Base-by-base conservation (phyloP, 2,888 invertebrate species). In the Cephalotes varians region DNA sequence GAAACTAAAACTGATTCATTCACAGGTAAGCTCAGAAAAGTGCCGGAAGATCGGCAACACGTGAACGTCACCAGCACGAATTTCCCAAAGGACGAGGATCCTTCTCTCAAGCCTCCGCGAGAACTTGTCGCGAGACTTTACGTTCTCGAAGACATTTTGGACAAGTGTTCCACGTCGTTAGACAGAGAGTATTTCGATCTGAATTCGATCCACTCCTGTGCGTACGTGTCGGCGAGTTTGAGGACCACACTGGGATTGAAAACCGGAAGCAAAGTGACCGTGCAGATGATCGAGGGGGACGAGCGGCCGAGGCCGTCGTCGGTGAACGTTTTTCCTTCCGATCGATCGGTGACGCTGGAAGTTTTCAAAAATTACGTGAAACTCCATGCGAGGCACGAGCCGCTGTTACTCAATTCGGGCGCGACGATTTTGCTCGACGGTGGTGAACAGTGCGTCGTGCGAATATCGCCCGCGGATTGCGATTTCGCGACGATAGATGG, bases 341-440 rank as follows among this genome's bases (percentile, higher is more conserved):
- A 82, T 21, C 74, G 76, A 21, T 80, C 77, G 1, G 62, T 82
- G 2, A 85, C 91, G 77, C 92, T 86, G 84, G 88, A 93, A 72
- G 86, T 89, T 85, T 91, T 94, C 25, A 74, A 91, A 21, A 87
- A 93, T 88, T 93, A 94, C 18, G 92, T 96, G 81, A 95, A 95
- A 77, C 94, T 92, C 37, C 82, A 84, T 86, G 95, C 95, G 81
- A 95, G 94, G 0, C 94, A 95, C 2, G 95, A 95, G 86, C 95
- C 95, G 91, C 94, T 96, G 65, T 90, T 96, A 1, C 94, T 97
- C 37, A 97, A 96, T 92, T 95, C 96, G 72, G 94, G 95, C 15
- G 93, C 96, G 85, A 93, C 95, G 0, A 95, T 96, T 71, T 56
- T 65, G 1, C 15, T 87, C 21, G 87, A 89, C 1, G 44, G 77